phyloP scores from a whole-genome alignment of 1,140 invertebrate species.

The Mya arenaria region DNA sequence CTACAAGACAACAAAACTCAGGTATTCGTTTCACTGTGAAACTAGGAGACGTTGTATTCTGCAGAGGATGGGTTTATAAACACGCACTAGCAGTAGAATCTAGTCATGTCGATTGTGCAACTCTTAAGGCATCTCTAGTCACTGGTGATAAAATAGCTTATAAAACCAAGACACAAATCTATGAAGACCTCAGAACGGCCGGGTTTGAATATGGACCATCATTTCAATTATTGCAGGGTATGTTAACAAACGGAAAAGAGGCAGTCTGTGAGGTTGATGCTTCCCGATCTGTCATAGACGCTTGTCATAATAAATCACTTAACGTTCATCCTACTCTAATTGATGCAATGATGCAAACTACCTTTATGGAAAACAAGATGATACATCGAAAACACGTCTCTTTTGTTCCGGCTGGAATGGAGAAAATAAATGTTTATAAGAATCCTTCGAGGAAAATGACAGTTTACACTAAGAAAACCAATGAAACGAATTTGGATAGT shows the following conservation, averaged over 20 bases:
- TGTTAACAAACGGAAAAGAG: background rate
- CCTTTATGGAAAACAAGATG: background rate
- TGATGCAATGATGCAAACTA: conserved; percentile 35
- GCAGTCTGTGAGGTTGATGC: conserved; percentile 6
- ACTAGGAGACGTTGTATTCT: background rate
- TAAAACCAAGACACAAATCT: background rate
- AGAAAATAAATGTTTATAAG: background rate
- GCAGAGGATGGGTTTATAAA: conserved; percentile 19
- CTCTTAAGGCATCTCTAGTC: too few relatives aligned
- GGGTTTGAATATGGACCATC: conserved; percentile 37
- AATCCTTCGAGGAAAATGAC: background rate
- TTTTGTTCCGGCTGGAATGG: background rate
- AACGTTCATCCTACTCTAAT: conserved; percentile 33
- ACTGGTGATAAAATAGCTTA: background rate
- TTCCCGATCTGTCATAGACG: background rate
- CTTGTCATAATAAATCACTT: too few relatives aligned
- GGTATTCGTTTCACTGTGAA: background rate
- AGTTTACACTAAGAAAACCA: background rate
- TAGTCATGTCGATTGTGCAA: too few relatives aligned
- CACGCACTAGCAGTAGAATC: background rate
- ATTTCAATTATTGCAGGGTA: background rate
- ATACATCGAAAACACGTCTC: background rate
- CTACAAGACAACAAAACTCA: background rate
- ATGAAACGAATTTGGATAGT: background rate
- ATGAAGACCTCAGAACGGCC: background rate